Conservation (phyloP, 2,888 invertebrate species). For the Harpagoxenus sublaevis region DNA sequence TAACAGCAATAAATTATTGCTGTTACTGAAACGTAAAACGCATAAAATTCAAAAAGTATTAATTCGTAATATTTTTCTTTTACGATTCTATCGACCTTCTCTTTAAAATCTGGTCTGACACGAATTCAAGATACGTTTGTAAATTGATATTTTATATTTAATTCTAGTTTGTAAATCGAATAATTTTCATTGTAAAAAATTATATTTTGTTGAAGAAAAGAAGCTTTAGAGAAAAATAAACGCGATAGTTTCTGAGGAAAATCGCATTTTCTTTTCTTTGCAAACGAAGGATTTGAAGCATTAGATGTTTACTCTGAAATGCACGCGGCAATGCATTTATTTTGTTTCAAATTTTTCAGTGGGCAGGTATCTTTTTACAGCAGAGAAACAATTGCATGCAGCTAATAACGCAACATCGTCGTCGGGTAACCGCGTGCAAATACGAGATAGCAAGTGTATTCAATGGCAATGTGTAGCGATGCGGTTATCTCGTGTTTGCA, state of each 20-base stretch:
- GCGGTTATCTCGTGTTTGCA: slow-evolving; percentile 20
- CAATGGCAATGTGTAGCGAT: neutral
- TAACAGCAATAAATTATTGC: slow-evolving; percentile 3
- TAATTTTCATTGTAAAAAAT: neutral
- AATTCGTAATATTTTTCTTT: neutral
- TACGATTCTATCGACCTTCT: neutral
- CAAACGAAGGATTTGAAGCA: neutral
- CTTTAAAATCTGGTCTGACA: neutral
- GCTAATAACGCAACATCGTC: slow-evolving; percentile 19
- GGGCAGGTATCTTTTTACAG: neutral
- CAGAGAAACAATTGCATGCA: slow-evolving; percentile 29
- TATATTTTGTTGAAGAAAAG: neutral
- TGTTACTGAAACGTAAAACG: neutral
- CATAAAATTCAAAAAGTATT: neutral
- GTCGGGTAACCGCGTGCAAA: slow-evolving; percentile 9
- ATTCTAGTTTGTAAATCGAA: neutral
- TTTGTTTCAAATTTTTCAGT: slow-evolving; percentile 22
- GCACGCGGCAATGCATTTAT: neutral
- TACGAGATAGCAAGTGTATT: neutral
- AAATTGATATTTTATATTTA: neutral
- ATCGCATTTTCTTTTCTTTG: neutral
- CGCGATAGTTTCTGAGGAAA: neutral
- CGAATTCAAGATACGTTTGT: neutral
- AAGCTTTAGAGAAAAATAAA: neutral
- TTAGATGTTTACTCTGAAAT: neutral